Evolutionary conservation across 2,888 invertebrate species (phyloP), one percentile per base, ranked within the genome.

Genomic region (Blastobasis adustella): DNA sequence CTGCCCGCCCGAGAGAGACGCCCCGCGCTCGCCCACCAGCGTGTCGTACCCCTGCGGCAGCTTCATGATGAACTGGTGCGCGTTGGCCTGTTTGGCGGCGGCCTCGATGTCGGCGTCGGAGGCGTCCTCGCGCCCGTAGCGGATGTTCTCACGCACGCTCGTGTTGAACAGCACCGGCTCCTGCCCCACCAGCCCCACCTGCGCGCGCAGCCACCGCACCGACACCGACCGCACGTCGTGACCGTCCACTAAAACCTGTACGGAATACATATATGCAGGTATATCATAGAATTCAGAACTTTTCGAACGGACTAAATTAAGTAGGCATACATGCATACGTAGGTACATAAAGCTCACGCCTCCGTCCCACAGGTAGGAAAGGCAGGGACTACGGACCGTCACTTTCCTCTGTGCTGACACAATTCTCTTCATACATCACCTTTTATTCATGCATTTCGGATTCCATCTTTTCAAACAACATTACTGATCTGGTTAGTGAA

Each of bases 161-260:
- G 94, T 93, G 57, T 94, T 94, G 74, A 98, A 98, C 7, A 98
- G 88, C 5, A 96, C 91, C 0, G 95, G 97, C 72, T 98, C 97
- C 82, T 98, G 98, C 0, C 96, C 95, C 1, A 98, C 97, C 6
- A 97, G 91, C 0, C 96, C 97, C 54, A 98, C 93, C 65, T 95
- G 93, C 10, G 89, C 89, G 41, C 98, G 90, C 37, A 96, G 77
- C 94, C 95, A 95, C 10, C 91, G 90, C 4, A 96, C 87, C 63
- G 96, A 95, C n/a, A 97, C 74, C 43, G 92, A 89, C 56, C 91
- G 91, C 0, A 97, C 84, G 65, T 95, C 90, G 43, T 88, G 76
- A 0, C 91, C 92, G 66, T 95, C 95, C 5, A 96, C 71, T 5
- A 70, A 66, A 5, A 94, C 89, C 91, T 92, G 58, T 2, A 37